Base-by-base conservation (phyloP, 2,888 invertebrate genomes). In the Pollenia amentaria region DNA sequence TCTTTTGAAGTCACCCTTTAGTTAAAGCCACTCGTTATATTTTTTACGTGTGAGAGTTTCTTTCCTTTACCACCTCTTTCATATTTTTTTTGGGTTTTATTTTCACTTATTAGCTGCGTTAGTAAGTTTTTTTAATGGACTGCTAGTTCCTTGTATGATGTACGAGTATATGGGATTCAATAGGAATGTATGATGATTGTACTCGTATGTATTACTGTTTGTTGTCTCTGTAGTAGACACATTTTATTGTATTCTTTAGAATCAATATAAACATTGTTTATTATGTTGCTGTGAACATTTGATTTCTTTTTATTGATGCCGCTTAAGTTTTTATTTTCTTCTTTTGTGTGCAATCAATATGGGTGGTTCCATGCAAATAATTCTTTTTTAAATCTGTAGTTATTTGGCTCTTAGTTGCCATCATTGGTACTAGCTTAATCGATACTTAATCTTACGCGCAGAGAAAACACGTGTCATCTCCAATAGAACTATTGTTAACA, bases 251-350 rank as follows among this genome's bases (percentile, higher is more conserved):
- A 40, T 72, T 77, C 46, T 77, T 77, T 46, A 82, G 69, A 64
- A 85, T 85, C 73, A 78, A 85, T 82, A 85, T 78, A 75, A 82
- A 82, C 48, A 62, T 65, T 77, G 46, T 79, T 51, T 42, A 60
- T 60, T 67, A 48, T 60, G 29, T 29, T 48, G 40, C 40, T 79
- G 44, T 81, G 60, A 77, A 64, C 51, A 76, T 69, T 81, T 81
- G 82, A 82, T 62, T 78, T 64, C 78, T 75, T 85, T 85, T 85
- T 60, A 70, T 48, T 62, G 69, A 78, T 78, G 85, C 85, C 85
- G 85, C 82, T 62, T 78, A 7, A 18, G 29, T 29, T 73, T 62
- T 64, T 40, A n/a, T n/a, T 16, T 48, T 21, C 16, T 12, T 51
- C 4, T 10, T 40, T n/a, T 60, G 16, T 29, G 40, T 42, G n/a